These are phyloP conservation scores for Theristicus caerulescens DNA, from an alignment of 2,113 vertebrate species.

Conservation along the genomic window DNA sequence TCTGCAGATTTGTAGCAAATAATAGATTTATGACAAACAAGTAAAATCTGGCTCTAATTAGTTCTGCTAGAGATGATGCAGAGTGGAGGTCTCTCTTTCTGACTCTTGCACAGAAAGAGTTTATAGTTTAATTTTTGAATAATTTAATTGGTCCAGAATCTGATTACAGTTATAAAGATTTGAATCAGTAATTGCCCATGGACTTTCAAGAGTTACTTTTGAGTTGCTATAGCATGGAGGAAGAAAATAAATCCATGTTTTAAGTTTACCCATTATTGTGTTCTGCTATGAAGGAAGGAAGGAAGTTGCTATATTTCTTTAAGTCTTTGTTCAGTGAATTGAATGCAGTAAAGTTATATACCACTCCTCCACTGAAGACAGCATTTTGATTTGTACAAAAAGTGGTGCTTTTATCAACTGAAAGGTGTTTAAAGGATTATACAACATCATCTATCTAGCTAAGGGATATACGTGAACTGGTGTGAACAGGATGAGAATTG, in stretches of 20 bases:
- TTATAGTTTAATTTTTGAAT: neutral
- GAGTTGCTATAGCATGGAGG: neutral
- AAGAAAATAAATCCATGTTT: neutral
- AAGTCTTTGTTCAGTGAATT: neutral
- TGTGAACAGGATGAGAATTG: neutral
- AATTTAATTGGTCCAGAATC: neutral
- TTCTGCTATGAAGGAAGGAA: neutral
- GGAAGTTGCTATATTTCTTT: neutral
- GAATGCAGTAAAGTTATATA: neutral
- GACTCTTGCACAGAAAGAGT: neutral
- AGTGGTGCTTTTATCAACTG: neutral
- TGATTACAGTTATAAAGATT: neutral
- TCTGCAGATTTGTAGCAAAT: neutral
- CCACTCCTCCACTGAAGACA: neutral
- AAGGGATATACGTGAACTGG: neutral
- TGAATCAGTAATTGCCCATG: neutral
- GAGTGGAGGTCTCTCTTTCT: neutral
- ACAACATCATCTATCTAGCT: neutral
- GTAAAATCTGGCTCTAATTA: constrained; percentile 5
- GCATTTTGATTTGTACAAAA: neutral
- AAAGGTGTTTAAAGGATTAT: neutral
- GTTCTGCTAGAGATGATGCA: constrained; percentile 17
- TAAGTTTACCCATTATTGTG: neutral
- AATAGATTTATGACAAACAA: constrained; percentile 12
- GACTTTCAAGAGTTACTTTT: neutral